Evolutionary conservation across 2,888 invertebrate genomes (phyloP).

Genomic region (Hyposoter dolosus): DNA sequence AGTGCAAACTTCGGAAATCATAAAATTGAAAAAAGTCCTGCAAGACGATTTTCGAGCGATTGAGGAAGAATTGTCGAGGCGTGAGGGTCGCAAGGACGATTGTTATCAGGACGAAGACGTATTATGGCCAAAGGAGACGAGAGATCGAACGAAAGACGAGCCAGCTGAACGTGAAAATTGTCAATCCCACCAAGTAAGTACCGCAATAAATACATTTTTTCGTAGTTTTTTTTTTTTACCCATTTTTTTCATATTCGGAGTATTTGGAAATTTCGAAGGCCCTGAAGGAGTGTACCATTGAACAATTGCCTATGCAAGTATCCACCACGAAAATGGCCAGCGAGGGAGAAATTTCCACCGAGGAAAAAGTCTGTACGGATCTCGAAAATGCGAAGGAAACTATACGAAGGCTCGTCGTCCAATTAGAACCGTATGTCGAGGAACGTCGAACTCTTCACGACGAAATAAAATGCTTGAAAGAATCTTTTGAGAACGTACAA

Average conservation of each 20-base stretch:
- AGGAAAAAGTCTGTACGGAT: conserved; percentile 66
- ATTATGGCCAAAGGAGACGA: conserved; percentile 3
- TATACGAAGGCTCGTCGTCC: conserved; percentile 70
- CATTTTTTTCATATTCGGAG: conserved; percentile 52
- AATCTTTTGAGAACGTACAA: conserved; percentile 65
- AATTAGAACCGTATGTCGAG: conserved; percentile 71
- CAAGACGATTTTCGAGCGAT: conserved; percentile 50
- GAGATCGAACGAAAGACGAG: conserved; percentile 10
- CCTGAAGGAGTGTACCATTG: conserved; percentile 58
- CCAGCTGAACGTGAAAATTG: conserved; percentile 1
- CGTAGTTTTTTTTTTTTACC: background rate
- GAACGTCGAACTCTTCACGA: conserved; percentile 70
- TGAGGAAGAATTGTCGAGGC: conserved; percentile 56
- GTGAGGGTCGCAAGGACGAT: conserved; percentile 13
- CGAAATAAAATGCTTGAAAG: conserved; percentile 63
- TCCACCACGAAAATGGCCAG: conserved; percentile 38
- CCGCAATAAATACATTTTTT: background rate
- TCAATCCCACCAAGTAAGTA: conserved; percentile 59
- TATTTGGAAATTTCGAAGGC: conserved; percentile 63
- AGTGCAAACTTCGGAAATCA: conserved; percentile 41
- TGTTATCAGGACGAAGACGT: background rate
- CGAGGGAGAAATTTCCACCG: conserved; percentile 57
- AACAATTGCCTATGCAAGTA: conserved; percentile 66
- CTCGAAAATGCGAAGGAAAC: conserved; percentile 63
- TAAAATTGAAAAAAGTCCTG: conserved; percentile 41